A percentile compares a stretch with the other conserved stretches of the same genome.
Evolutionary conservation across 2,888 invertebrate species (phyloP).

Genomic region (Chloroclystis v-ata): DNA sequence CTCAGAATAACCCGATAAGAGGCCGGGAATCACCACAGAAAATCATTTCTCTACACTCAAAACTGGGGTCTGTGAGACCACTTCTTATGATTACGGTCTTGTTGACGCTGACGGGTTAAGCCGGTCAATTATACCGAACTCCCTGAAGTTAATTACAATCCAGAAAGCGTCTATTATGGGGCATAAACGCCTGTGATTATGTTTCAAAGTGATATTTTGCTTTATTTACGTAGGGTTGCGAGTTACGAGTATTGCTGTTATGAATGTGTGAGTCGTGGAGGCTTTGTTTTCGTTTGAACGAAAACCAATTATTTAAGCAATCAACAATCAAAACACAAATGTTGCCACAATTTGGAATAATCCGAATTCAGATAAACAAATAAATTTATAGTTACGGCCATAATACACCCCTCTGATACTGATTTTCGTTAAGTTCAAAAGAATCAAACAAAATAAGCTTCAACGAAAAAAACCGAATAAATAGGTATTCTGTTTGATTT

Average conservation of each 20-base stretch:
- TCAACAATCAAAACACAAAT: not conserved
- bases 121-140: conserved; percentile 38
- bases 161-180: conserved; percentile 28
- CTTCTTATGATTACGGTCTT: conserved; percentile 35
- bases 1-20: not conserved
- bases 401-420: too few species aligned
- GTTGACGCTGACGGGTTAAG: conserved; percentile 39
- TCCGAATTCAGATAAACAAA: too few species aligned
- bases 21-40: conserved; percentile 8
- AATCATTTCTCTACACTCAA: conserved; percentile 13
- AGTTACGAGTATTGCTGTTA: conserved; percentile 7
- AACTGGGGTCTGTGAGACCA: conserved; percentile 28
- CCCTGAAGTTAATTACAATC: conserved; percentile 42
- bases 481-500: too few species aligned
- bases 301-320: not conserved
- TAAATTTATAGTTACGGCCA: too few species aligned
- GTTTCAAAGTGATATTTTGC: conserved; percentile 37
- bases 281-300: conserved; percentile 1
- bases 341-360: too few species aligned
- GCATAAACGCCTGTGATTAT: conserved; percentile 30
- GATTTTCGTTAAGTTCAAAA: too few species aligned
- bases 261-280: conserved; percentile 3
- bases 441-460: too few species aligned
- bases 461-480: too few species aligned
- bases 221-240: conserved; percentile 13